phyloP scores from a whole-genome alignment of 2,113 vertebrate species.

The Rhinolophus sinicus region DNA sequence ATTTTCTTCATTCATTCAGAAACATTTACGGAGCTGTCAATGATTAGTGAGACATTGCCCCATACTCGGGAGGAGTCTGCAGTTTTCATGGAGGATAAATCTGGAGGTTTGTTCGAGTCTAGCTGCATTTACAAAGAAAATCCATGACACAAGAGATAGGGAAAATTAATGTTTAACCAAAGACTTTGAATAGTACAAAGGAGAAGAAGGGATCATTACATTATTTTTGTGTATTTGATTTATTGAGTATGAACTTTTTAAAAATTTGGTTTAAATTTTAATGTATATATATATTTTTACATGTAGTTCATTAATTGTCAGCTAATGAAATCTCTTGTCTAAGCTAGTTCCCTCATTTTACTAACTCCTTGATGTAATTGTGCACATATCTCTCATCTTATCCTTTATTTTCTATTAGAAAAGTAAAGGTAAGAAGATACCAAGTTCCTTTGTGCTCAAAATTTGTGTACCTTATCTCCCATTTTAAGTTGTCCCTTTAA shows the following conservation, averaged over 20 bases:
- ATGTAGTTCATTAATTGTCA: background rate
- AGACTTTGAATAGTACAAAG: background rate
- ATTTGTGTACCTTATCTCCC: background rate
- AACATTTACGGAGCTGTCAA: background rate
- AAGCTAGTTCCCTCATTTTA: background rate
- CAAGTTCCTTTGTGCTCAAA: background rate
- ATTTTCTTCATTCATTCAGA: constrained; percentile 35
- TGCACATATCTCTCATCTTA: background rate
- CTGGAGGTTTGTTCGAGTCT: background rate
- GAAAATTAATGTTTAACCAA: background rate
- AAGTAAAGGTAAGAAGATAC: background rate
- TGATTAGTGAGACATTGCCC: background rate
- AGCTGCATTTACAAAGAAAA: constrained; percentile 18
- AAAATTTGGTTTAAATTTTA: background rate
- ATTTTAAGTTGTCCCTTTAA: constrained; percentile 13
- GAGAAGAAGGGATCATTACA: background rate
- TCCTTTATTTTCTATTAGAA: constrained; percentile 41
- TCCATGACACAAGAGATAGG: background rate
- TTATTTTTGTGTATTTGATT: background rate
- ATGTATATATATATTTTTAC: background rate
- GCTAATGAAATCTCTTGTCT: background rate
- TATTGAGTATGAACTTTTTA: background rate
- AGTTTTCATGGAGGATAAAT: background rate
- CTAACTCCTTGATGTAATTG: background rate
- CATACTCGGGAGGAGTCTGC: background rate